A percentile compares a stretch with the other conserved stretches of the same genome.
Evolutionary conservation across 2,113 vertebrate species (phyloP).

Genomic region (Myotis lucifugus): DNA sequence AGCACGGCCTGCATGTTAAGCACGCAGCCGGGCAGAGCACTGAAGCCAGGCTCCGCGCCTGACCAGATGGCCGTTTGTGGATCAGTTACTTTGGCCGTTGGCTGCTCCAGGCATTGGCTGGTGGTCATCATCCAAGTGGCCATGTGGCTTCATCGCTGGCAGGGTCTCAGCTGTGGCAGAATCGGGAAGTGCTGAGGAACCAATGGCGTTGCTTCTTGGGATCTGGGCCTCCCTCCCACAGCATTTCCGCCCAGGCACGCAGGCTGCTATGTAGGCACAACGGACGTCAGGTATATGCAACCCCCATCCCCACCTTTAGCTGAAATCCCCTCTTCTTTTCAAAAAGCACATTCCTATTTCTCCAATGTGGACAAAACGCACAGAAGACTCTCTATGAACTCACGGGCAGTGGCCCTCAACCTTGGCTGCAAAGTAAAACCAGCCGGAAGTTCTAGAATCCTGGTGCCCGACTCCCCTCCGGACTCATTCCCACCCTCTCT

Average conservation of each 20-base stretch:
- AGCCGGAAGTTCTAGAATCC: neutral
- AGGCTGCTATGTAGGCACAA: accelerated
- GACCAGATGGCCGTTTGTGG: conserved; percentile 65
- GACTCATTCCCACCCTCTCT: too few relatives aligned
- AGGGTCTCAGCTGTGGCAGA: conserved; percentile 11
- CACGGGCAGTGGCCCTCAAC: neutral
- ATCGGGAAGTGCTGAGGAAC: neutral
- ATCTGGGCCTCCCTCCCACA: too few relatives aligned
- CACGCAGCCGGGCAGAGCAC: neutral
- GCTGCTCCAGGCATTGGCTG: conserved; percentile 34
- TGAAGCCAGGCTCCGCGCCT: neutral
- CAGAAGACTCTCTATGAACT: neutral
- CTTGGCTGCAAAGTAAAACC: neutral
- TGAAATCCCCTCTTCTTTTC: neutral
- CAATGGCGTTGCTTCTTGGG: neutral
- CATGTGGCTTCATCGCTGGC: conserved; percentile 1
- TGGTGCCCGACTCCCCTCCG: neutral
- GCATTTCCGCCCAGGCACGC: neutral
- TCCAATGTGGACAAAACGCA: neutral
- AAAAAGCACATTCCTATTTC: neutral
- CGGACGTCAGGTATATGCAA: neutral
- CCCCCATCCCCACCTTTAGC: neutral
- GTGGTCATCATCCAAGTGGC: conserved; percentile 26
- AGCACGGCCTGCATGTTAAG: conserved; percentile 38
- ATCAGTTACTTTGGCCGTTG: conserved; percentile 60